Base-by-base conservation (phyloP, 2,113 vertebrate species). In the Bufo bufo region DNA sequence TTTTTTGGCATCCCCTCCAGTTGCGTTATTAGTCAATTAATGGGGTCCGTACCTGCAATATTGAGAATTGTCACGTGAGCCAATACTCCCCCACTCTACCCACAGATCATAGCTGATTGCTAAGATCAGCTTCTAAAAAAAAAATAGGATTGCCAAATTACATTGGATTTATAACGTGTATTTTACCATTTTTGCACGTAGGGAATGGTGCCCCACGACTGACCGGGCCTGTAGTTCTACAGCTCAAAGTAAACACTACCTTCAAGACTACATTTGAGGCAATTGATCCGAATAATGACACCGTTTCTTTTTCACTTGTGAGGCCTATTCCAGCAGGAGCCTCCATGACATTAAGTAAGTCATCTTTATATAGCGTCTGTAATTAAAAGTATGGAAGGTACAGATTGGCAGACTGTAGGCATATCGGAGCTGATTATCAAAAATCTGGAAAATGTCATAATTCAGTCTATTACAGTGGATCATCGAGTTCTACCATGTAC, bases 141-240 rank as follows among this genome's bases (percentile, higher is more conserved):
- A 33, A 33, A 33, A 33, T 33, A 33, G 33, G 33, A 33, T 33
- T 33, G 33, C 33, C 33, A 33, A 33, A 33, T 33, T 33, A 33
- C 33, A 33, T 33, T 33, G 33, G 33, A 33, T 1, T 33, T 33
- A 33, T 33, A 33, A 33, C 33, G 1, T 33, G 0, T 33, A 33
- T 33, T 33, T 33, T 33, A 33, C 33, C 33, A 58, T 20, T 77
- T 66, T 88, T 58, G 2, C 9, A 23, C 59, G 69, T 88, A 96
- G 96, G 95, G 50, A 95, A 95, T 90, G 92, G 93, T 88, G 95
- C 95, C 6, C 96, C 96, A 58, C 91, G 94, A 9, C 90, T 96
- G 90, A 94, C 89, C 6, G 91, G 91, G 63, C 95, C 95, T 17
- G 91, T 85, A 0, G 87, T 95, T 80, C 96, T 96, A 89, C 92